Percentiles rank a stretch among this genome's conserved stretches.
Conservation (phyloP, 2,113 vertebrate genomes). For the Nicator chloris region DNA sequence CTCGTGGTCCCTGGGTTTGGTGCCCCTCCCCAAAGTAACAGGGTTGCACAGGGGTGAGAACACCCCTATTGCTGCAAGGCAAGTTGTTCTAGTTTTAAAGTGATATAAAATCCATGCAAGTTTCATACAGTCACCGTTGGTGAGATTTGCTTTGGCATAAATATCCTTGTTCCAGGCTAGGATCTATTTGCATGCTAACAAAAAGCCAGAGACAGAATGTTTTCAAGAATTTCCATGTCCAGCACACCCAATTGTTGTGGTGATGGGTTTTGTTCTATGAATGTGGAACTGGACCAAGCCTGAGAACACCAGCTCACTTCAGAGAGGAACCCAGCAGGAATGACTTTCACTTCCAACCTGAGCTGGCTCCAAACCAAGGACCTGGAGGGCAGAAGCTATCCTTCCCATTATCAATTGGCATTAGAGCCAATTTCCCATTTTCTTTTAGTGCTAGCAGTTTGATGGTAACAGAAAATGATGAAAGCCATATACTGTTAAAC, state of each 20-base stretch:
- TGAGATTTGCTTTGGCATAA: not conserved
- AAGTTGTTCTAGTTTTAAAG: not conserved
- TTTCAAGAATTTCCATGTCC: not conserved
- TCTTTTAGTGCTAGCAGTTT: not conserved
- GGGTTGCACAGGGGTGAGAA: not conserved
- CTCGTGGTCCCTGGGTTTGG: not conserved
- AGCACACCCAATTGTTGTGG: not conserved
- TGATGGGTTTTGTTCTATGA: not conserved
- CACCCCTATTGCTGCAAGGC: not conserved
- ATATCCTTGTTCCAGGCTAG: not conserved
- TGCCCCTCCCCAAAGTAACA: rapidly evolving
- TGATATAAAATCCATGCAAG: not conserved
- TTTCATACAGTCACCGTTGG: not conserved
- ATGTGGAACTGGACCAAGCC: not conserved
- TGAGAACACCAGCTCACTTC: not conserved
- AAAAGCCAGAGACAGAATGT: not conserved
- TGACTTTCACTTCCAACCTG: not conserved
- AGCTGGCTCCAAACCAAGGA: not conserved
- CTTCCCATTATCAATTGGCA: not conserved
- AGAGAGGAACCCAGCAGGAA: not conserved
- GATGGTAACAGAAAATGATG: slow-evolving; percentile 27
- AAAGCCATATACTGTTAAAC: slow-evolving; percentile 19
- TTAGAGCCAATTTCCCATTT: not conserved
- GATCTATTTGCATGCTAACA: not conserved
- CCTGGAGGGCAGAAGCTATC: not conserved